Conservation (phyloP, 2,797 vertebrate genomes). For the Acridotheres tristis region DNA sequence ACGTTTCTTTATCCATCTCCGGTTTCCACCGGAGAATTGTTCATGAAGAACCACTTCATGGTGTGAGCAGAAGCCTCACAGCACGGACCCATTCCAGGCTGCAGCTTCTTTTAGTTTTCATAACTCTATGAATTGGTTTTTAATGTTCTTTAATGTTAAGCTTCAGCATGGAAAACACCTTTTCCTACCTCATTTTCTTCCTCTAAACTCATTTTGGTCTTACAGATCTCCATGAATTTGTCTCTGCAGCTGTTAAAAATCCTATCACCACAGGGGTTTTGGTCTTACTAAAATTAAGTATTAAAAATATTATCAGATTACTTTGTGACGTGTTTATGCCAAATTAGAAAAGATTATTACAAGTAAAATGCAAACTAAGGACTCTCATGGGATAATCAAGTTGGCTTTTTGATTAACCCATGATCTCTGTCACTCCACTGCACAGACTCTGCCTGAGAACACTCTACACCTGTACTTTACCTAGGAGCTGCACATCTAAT, state of each 20-base stretch:
- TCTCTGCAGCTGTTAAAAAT: background rate
- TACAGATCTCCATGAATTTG: background rate
- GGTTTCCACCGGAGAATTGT: fast-evolving
- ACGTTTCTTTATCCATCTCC: background rate
- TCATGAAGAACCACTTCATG: background rate
- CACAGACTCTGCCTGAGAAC: background rate
- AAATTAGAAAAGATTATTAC: background rate
- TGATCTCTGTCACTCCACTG: background rate
- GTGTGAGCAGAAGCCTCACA: background rate
- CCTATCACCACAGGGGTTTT: background rate
- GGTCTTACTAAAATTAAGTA: background rate
- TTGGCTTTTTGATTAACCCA: background rate
- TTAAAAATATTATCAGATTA: background rate
- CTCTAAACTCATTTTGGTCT: background rate
- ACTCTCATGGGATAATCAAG: background rate
- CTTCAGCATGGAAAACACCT: too few species aligned
- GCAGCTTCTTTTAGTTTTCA: background rate
- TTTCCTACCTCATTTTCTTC: too few species aligned
- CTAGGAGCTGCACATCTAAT: background rate
- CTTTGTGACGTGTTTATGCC: background rate
- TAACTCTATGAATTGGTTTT: background rate
- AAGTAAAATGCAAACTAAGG: background rate
- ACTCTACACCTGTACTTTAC: background rate
- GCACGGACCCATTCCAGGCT: background rate
- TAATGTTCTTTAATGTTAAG: background rate